These are phyloP conservation scores for Mus spicilegus DNA, from an alignment of 2,113 vertebrate species.

Conservation along the genomic window DNA sequence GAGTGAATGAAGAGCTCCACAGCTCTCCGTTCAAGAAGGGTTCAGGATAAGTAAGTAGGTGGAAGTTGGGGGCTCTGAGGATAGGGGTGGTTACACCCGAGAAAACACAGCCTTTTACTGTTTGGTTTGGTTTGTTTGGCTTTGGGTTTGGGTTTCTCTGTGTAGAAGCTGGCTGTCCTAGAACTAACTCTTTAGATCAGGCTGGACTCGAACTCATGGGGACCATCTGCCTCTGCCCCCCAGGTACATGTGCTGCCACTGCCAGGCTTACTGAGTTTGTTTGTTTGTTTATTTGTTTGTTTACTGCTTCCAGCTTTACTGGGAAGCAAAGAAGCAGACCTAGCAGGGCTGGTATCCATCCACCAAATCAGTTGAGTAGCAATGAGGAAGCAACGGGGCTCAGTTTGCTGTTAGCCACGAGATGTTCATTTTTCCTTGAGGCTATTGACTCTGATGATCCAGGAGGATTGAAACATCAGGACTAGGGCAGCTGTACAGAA, in stretches of 20 bases:
- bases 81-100: accelerated
- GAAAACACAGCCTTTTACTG: neutral
- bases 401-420: neutral
- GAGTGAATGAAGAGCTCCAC: too few relatives aligned
- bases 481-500: neutral
- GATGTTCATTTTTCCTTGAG: neutral
- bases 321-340: neutral
- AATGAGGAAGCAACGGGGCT: neutral
- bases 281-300: neutral
- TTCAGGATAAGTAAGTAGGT: neutral
- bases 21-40: neutral
- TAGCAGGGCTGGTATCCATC: neutral
- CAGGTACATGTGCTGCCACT: neutral
- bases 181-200: neutral
- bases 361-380: too few relatives aligned
- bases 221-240: neutral
- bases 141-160: neutral
- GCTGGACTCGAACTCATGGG: neutral
- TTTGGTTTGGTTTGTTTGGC: accelerated
- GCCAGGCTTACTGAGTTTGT: neutral
- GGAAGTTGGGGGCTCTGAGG: neutral
- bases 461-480: neutral
- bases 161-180: neutral
- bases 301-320: neutral
- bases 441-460: neutral